Evolutionary conservation across 2,113 vertebrate genomes (phyloP), one percentile per base, ranked within the genome.

Genomic region (Paradoxurus hermaphroditus): DNA sequence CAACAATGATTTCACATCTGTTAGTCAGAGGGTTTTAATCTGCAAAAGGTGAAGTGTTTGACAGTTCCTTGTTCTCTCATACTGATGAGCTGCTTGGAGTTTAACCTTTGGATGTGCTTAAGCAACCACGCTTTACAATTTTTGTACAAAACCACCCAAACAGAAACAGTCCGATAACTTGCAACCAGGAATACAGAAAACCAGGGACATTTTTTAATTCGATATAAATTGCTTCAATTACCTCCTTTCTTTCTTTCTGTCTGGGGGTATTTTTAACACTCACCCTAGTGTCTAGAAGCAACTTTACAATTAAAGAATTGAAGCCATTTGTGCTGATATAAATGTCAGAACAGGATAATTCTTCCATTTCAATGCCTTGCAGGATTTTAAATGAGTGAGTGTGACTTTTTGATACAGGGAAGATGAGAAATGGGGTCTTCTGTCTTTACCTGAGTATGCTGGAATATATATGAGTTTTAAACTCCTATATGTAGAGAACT

Each of bases 1-100:
- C 97, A 95, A 91, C 23, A 86, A 96, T 97, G 97, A 98, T 97
- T 98, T 98, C 97, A 97, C 98, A 98, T 98, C 97, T 99, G 97
- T 98, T 98, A 98, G 97, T 98, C 97, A 98, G 98, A 97, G 92
- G 90, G 97, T 98, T 99, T 98, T 98, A 98, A 98, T 99, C 98
- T 98, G 98, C 75, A 92, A 96, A 98, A 98, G 98, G 98, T 98
- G 98, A 98, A 98, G 98, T 97, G 96, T 98, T 98, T 98, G 98
- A 98, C 98, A 98, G 98, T 98, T 98, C 96, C 98, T 98, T 98
- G 95, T 98, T 98, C 98, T 98, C 98, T 98, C 97, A 94, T 97
- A 98, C 94, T 96, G 98, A 98, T 99, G 97, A 98, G 96, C 97
- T 98, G 86, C 96, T 96, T 97, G 95, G 98, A 98, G 95, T 98